Base-by-base conservation (phyloP, 2,797 vertebrate species). In the Calcarius lapponicus region DNA sequence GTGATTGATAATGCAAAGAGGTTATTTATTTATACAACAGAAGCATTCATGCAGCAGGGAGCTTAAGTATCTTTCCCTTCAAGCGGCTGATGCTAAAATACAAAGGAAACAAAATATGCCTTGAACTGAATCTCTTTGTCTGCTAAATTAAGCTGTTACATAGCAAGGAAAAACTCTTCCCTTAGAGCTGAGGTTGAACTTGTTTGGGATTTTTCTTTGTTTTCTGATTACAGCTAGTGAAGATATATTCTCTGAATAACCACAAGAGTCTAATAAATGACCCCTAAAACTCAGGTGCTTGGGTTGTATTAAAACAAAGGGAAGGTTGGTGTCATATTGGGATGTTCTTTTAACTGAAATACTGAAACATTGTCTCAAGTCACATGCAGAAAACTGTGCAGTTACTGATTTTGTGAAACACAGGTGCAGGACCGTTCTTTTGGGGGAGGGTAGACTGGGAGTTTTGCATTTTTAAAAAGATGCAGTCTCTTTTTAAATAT, bases 1-100 rank as follows among this genome's bases (percentile, higher is more conserved):
- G 26, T 58, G 53, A 82, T 76, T 95, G 91, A 85, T 91, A 93
- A 90, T 70, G 34, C 34, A 70, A 74, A 53, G 71, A 88, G 14
- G 14, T 56, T 13, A 19, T 73, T 78, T 94, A 84, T 86, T 80
- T 71, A 72, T 74, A 69, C 38, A 88, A 42, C 40, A 67, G 45
- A 86, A 76, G 22, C 45, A 85, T 85, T 92, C 74, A 62, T 72
- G 62, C 45, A 82, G 34, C 38, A 75, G 60, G 26, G 47, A 96
- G 28, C 73, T 88, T 67, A 86, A 25, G 31, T 54, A 80, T 92
- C 62, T 78, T 92, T 45, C 28, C 36, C 19, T 94, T 60, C 25
- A 45, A 93, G 54, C 42, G 94, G 25, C 38, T 47, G 21, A 22
- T 72, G 53, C 38, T 87, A 48, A 69, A 79, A 69, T 53, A 60